Evolutionary conservation across 1,140 invertebrate genomes (phyloP), one percentile per base, ranked within the genome.

Genomic region (Druon quercuslanigerum): DNA sequence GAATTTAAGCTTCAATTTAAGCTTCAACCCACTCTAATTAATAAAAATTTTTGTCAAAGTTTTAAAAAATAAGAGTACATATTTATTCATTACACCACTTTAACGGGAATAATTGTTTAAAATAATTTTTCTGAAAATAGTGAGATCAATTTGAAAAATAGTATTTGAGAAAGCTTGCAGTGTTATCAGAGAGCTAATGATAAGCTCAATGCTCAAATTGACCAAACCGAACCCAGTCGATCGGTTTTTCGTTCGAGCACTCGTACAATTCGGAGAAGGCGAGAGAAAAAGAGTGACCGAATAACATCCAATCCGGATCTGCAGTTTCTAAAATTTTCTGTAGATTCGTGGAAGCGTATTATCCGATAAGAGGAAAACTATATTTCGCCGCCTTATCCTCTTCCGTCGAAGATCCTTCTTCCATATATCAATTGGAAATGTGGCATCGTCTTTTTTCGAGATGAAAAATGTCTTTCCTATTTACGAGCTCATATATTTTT

Each of bases 341-440:
- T 57, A 19, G 54, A 57, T 57, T 57, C 54, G 4, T 57, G 54
- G 54, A 57, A 57, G 54, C 52, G 52, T 57, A 57, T 57, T 57
- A 57, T 57, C 54, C 54, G 54, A 57, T 57, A 57, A 57, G 54
- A 57, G 54, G 54, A 57, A 57, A 57, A 57, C 17, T 57, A 57
- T 57, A 57, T 57, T 57, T 57, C 54, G 54, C 20, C 54, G 54
- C 54, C 54, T 57, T 57, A 57, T 57, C 54, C 54, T 57, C 19
- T 57, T 20, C 54, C 54, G 54, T 57, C 20, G 54, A 13, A 57
- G 54, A 57, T 20, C 54, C 20, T 20, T 57, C 54, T 57, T 57
- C 54, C 54, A 57, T 57, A 57, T 57, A 57, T 57, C 54, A 57
- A 57, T 20, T 57, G 19, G 20, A 57, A 57, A 57, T 57, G 17